Conservation (phyloP, 2,888 invertebrate genomes). For the Augiades crinisus region DNA sequence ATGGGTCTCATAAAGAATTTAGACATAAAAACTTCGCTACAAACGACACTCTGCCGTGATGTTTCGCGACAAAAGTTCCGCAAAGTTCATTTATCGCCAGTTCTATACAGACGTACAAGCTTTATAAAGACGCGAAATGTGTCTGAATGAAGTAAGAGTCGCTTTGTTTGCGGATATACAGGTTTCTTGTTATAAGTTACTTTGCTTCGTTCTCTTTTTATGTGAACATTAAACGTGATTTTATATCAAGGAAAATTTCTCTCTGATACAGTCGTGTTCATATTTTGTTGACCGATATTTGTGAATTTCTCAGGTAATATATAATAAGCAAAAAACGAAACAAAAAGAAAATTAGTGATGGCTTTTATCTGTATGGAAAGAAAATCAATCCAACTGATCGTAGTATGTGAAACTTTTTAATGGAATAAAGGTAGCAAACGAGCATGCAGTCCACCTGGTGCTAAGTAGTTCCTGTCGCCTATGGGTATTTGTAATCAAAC, state of each 20-base stretch:
- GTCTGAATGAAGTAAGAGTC: not conserved
- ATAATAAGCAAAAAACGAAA: too few species aligned
- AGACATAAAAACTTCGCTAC: conserved; percentile 17
- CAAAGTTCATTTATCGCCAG: conserved; percentile 6
- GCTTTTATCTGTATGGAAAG: too few species aligned
- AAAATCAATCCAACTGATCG: too few species aligned
- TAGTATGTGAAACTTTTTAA: too few species aligned
- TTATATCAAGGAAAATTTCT: not conserved
- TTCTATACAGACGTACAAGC: not conserved
- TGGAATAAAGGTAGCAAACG: too few species aligned
- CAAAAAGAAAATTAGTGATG: too few species aligned
- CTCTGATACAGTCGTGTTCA: not conserved
- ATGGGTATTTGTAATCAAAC: too few species aligned
- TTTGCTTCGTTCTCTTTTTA: not conserved
- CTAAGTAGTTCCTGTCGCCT: too few species aligned
- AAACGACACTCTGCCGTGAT: conserved; percentile 12
- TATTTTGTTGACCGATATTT: not conserved
- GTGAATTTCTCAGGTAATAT: too few species aligned
- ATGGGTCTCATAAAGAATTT: conserved; percentile 23
- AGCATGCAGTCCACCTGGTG: too few species aligned
- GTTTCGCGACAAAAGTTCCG: conserved; percentile 17
- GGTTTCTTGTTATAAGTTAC: conserved; percentile 10
- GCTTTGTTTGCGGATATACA: conserved; percentile 1
- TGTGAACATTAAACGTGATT: not conserved
- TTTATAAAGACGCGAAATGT: conserved; percentile 4